Evolutionary conservation across 2,888 invertebrate species (phyloP), one percentile per base, ranked within the genome.

Genomic region (Malthinus flaveolus): DNA sequence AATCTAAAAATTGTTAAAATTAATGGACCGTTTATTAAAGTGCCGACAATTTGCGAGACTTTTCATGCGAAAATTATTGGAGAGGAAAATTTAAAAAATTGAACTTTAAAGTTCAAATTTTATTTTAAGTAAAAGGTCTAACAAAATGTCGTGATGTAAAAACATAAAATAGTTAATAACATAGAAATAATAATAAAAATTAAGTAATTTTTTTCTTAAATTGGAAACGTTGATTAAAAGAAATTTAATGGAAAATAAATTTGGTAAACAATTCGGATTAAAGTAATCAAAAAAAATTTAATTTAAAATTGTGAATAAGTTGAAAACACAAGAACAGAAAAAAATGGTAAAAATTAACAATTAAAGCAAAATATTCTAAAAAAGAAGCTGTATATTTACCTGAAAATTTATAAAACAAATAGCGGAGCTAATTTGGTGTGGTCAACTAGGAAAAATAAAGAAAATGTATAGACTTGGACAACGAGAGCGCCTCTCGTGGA

Each of bases 381-480:
- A 37, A 42, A 37, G 9, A 37, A 32, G 23, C 33, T 35, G 10
- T 5, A 32, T 46, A 59, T 55, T 37, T 59, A 59, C 59, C 59
- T 56, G 50, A 48, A 48, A 52, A 52, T 48, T 42, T 51, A 51
- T 42, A 59, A 59, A 55, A 59, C 51, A 54, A 57, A 61, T 48
- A 53, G 49, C 48, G 5, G 54, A 51, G 57, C 54, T 57, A 49
- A 52, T 59, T 61, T 61, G 57, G 56, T 54, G 61, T 61, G 61
- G 57, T 54, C 61, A 53, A 33, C 61, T 49, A 47, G 10, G 61
- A 61, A 61, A 23, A 54, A 59, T 59, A 59, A 59, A 59, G 59
- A 59, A 59, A 59, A 59, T 52, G 51, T 49, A 54, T 47, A 23
- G 33, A 47, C 39, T 46, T 47, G 10, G 9, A 23, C 23, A 23